phyloP scores from a whole-genome alignment of 2,113 vertebrate species.

The Galbula dea region DNA sequence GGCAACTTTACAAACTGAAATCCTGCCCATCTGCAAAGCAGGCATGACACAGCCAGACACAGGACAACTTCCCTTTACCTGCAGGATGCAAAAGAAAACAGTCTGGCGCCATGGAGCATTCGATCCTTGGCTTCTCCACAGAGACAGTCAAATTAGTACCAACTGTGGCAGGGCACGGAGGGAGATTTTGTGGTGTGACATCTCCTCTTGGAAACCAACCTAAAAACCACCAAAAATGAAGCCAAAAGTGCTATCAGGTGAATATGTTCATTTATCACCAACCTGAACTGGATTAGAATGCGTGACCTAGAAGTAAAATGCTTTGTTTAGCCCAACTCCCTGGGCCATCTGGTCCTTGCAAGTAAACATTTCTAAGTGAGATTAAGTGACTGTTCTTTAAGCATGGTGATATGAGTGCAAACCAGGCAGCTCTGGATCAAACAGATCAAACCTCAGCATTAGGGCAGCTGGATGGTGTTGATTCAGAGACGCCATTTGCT shows the following conservation, averaged over 20 bases:
- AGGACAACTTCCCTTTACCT: conserved; percentile 54
- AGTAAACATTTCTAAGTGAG: conserved; percentile 59
- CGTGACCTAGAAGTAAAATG: conserved; percentile 51
- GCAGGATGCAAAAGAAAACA: conserved; percentile 45
- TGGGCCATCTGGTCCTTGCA: conserved; percentile 34
- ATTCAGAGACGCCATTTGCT: background rate
- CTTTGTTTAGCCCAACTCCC: conserved; percentile 47
- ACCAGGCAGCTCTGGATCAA: conserved; percentile 36
- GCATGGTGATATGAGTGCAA: conserved; percentile 15
- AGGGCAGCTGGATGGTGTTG: background rate
- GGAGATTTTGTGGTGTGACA: background rate
- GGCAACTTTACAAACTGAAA: background rate
- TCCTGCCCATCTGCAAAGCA: background rate
- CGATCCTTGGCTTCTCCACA: conserved; percentile 33
- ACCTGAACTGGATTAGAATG: conserved; percentile 44
- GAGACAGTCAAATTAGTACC: conserved; percentile 28
- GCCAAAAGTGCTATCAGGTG: conserved; percentile 41
- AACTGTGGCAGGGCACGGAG: background rate
- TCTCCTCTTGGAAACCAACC: background rate
- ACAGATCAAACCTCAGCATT: conserved; percentile 11
- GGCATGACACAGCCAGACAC: background rate
- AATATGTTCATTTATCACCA: conserved; percentile 27
- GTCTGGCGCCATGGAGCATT: conserved; percentile 7
- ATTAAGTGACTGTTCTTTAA: conserved; percentile 42
- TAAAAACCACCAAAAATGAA: conserved; percentile 12